Evolutionary conservation across 2,797 vertebrate species (phyloP), one percentile per base, ranked within the genome.

Genomic region (Brachyalestes nurse): DNA sequence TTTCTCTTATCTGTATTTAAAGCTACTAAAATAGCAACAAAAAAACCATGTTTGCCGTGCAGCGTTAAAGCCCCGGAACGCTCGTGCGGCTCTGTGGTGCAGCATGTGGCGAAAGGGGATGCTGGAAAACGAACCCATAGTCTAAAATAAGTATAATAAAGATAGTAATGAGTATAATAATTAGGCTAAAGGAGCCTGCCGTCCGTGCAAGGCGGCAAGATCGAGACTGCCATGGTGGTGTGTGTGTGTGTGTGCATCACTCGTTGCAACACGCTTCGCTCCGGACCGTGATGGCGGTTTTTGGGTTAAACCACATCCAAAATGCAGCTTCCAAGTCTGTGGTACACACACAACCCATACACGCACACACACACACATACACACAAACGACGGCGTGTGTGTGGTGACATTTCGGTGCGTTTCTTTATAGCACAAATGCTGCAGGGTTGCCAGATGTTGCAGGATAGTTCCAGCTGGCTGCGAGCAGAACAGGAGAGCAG

Each of bases 91-190:
- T 61, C 57, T 42, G 28, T 57, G 73, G 51, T 74, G 77, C 19
- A 72, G 77, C 16, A 42, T 60, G 55, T n/a, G 65, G 42, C 13
- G 60, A 12, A 34, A 62, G 60, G 64, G 74, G 76, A 74, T 74
- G 53, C 23, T 77, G 49, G 55, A 12, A 28, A 7, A n/a, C 71
- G 28, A 17, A 38, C 49, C 25, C 40, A 8, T 5, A 14, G 12
- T 49, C n/a, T 34, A 0, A 53, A 28, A 28, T 51, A 2, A 40
- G 16, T 5, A 40, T 38, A 17, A 34, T 58, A n/a, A 57, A n/a
- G n/a, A 57, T 55, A 55, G 17, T 5, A 61, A 13, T 23, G 3
- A 10, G 51, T 61, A 14, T 70, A 60, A 70, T 70, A 40, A 62
- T 14, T 7, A 21, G 8, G 40, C 38, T 47, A 34, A 55, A 34